Evolutionary conservation across 2,797 vertebrate species (phyloP), one percentile per base, ranked within the genome.

Genomic region (Labroides dimidiatus): DNA sequence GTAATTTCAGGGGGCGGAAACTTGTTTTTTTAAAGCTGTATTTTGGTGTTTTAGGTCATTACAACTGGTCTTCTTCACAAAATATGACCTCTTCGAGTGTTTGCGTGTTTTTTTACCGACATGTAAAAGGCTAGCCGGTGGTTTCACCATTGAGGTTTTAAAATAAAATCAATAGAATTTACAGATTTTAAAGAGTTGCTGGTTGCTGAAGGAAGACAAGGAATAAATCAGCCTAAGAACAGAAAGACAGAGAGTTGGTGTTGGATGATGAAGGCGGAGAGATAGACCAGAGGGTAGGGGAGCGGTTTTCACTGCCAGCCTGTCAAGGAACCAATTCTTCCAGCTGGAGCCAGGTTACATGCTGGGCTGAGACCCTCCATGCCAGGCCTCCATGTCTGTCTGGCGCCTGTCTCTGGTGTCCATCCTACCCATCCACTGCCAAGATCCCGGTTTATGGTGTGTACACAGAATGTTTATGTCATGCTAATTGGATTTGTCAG

Each of bases 401-500:
- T 88, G 84, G 87, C 84, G 67, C 62, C 11, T 51, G 49, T 75
- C 56, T 51, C 80, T 16, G 27, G 44, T 78, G 72, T 51, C 77
- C 42, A 6, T 69, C 60, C 62, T 36, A 44, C 56, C 59, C 45
- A 7, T 49, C 47, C 49, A 39, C 37, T 71, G 87, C 87, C 89
- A 84, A 77, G 39, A 77, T 66, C 65, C 52, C 50, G 64, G 64
- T 66, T 49, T 63, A 45, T 54, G 58, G 60, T 75, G 77, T 65
- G 52, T 62, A 70, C 30, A 48, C 62, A 67, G 45, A 77, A 81
- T 82, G 64, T 71, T 81, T 73, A 70, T 82, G 78, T 87, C 75
- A 59, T 42, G 55, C 59, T 87, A 87, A 91, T 86, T 75, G 80
- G 81, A 87, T 87, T 86, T 87, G 82, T 86, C 88, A 81, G 80